Evolutionary conservation across 1,140 invertebrate genomes (phyloP).

Genomic region (Drosophila aff.): DNA sequence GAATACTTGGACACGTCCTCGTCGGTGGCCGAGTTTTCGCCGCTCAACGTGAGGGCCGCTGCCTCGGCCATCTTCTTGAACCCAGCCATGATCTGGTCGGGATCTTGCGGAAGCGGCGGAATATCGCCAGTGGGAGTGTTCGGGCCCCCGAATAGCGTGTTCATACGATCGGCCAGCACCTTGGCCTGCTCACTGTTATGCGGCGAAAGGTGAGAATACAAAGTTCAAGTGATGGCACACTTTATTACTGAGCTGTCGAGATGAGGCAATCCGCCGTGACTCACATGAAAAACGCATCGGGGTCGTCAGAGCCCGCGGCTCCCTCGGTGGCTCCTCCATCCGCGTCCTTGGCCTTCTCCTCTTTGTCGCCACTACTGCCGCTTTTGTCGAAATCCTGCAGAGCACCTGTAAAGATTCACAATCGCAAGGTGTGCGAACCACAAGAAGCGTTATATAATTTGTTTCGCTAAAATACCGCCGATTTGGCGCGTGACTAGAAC

Average conservation of each 20-base stretch:
- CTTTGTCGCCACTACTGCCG: constrained; percentile 43
- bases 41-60: constrained; percentile 75
- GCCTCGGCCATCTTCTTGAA: constrained; percentile 85
- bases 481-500: background rate
- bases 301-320: constrained; percentile 40
- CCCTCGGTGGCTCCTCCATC: constrained; percentile 24
- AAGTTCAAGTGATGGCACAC: constrained; percentile 52
- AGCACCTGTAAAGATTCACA: constrained; percentile 81
- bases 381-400: constrained; percentile 86
- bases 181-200: constrained; percentile 79
- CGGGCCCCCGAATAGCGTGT: constrained; percentile 76
- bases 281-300: constrained; percentile 79
- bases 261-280: constrained; percentile 11
- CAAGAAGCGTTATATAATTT: constrained; percentile 51
- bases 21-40: constrained; percentile 72
- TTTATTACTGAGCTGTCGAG: background rate
- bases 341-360: constrained; percentile 43
- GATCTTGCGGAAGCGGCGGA: constrained; percentile 72
- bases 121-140: constrained; percentile 75
- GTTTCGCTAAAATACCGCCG: background rate
- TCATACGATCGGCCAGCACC: constrained; percentile 80
- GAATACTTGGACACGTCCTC: constrained; percentile 84
- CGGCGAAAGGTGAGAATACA: constrained; percentile 39
- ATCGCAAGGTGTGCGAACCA: background rate
- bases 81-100: constrained; percentile 79